These are phyloP conservation scores for Passer montanus DNA, from an alignment of 2,113 vertebrate genomes.

Conservation along the genomic window DNA sequence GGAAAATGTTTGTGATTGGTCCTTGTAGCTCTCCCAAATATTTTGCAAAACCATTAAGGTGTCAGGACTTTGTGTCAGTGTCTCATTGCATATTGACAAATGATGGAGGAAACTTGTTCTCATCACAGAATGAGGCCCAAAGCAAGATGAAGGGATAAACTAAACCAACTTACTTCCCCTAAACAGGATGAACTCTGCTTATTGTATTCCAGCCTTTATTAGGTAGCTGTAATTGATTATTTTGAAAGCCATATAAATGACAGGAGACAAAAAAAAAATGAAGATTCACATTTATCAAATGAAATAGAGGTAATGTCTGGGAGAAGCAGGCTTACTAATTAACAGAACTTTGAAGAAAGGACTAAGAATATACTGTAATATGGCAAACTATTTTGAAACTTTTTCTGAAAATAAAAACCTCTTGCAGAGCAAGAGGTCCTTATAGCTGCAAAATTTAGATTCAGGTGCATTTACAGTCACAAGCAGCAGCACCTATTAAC, in stretches of 20 bases:
- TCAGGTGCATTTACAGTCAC: constrained; percentile 44
- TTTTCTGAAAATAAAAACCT: neutral
- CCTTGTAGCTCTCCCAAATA: neutral
- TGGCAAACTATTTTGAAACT: neutral
- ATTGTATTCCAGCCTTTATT: neutral
- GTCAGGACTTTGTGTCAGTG: neutral
- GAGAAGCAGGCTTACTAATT: neutral
- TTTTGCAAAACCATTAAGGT: neutral
- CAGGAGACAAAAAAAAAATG: neutral
- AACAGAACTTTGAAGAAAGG: neutral
- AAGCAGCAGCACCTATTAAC: constrained; percentile 37
- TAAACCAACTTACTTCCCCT: neutral
- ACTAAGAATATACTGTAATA: neutral
- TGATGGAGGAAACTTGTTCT: neutral
- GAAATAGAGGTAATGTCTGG: neutral
- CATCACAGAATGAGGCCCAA: neutral
- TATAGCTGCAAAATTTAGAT: constrained; percentile 6
- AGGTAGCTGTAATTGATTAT: neutral
- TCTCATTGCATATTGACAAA: neutral
- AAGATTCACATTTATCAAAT: neutral
- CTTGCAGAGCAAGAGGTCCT: neutral
- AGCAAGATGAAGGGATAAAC: neutral
- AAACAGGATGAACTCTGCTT: neutral
- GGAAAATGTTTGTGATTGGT: neutral
- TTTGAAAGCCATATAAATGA: neutral